Conservation (phyloP, 2,888 invertebrate species). For the Apamea epomidion region DNA sequence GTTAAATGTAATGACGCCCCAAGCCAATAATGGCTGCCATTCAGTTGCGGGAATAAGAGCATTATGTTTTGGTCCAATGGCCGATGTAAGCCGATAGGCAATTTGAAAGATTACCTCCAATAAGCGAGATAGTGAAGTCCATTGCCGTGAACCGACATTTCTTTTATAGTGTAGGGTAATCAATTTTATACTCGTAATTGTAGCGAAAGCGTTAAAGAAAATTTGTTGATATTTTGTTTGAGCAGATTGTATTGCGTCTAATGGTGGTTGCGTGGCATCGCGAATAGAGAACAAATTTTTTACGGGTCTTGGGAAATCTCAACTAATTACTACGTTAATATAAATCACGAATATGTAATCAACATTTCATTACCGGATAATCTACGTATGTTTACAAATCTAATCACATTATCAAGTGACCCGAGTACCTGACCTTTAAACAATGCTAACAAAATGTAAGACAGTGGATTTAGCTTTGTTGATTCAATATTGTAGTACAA, state of each 20-base stretch:
- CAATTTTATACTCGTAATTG: conserved; percentile 78
- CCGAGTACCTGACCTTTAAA: conserved; percentile 59
- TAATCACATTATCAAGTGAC: conserved; percentile 56
- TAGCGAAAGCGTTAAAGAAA: conserved; percentile 79
- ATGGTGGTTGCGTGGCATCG: conserved; percentile 53
- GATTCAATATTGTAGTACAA: conserved; percentile 78
- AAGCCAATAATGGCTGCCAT: conserved; percentile 70
- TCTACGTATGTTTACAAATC: conserved; percentile 22
- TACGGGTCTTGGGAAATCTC: conserved; percentile 24
- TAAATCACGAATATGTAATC: neutral
- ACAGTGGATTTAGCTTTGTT: conserved; percentile 72
- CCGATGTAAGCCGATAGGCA: conserved; percentile 72
- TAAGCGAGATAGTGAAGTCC: conserved; percentile 72
- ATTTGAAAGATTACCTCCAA: conserved; percentile 76
- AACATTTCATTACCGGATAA: neutral
- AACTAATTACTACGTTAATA: neutral
- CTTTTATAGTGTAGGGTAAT: conserved; percentile 76
- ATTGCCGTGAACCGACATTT: conserved; percentile 74
- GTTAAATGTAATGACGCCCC: conserved; percentile 70
- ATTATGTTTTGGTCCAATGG: conserved; percentile 71
- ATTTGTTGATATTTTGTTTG: conserved; percentile 72
- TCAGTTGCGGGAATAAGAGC: conserved; percentile 69
- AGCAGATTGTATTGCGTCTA: conserved; percentile 43
- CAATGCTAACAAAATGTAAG: conserved; percentile 67
- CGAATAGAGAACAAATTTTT: conserved; percentile 43